Base-by-base conservation (phyloP, 2,113 vertebrate species). In the Excalfactoria chinensis region DNA sequence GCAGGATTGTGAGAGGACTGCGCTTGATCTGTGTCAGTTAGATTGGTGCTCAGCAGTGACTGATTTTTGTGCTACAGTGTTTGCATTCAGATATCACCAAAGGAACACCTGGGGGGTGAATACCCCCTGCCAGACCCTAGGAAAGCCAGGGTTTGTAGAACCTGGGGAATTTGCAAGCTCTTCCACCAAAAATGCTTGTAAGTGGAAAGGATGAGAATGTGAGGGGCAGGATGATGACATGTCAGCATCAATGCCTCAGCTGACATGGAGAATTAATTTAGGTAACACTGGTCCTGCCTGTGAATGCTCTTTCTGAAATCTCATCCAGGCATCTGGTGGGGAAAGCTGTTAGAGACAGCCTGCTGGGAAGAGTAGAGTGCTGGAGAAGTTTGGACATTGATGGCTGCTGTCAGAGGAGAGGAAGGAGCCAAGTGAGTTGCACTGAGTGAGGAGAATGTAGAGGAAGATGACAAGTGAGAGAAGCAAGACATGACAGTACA, bases 91-190 rank as follows among this genome's bases (percentile, higher is more conserved):
- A 4, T 9, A 5, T 78, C 46, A 49, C 23, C 11, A 8, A 28
- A 69, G 46, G 35, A 72, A 59, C 46, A 32, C 1, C n/a, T 0
- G 0, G 21, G 58, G 20, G n/a, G 11, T 1, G 7, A 58, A 37
- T 28, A 19, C 28, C 25, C 40, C 46, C 44, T 48, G 32, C 8
- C 78, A 66, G 55, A 26, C 30, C 30, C 4, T 5, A 25, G 12
- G 67, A 18, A 88, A 73, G 28, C 41, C 16, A 28, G 35, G 18
- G 37, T 35, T 75, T 41, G 9, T 43, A 46, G 48, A 22, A 12
- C 15, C 14, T 35, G 25, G 22, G 11, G 35, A 32, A 70, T 51
- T 49, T 49, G 18, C 56, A 59, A n/a, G 25, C n/a, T 32, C 58
- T 60, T 44, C 43, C 46, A 76, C 14, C 43, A 37, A 46, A 76